Percentiles rank a stretch among this genome's conserved stretches.
phyloP scores from a whole-genome alignment of 2,797 vertebrate genomes.

The Pangasius mekongensis region DNA sequence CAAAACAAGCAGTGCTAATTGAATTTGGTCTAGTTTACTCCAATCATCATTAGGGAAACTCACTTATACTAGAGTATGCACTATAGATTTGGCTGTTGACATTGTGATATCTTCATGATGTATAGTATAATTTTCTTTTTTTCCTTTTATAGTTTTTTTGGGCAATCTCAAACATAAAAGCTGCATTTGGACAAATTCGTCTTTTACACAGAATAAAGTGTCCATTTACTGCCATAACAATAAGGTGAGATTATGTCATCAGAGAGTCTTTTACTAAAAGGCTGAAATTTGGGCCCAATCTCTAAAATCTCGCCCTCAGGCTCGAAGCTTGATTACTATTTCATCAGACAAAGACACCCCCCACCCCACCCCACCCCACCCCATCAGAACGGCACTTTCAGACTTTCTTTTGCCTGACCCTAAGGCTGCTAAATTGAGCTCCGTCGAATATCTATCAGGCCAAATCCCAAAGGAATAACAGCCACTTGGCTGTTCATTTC shows the following conservation, averaged over 20 bases:
- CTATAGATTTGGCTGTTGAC: neutral
- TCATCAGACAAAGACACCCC: constrained; percentile 19
- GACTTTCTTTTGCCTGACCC: neutral
- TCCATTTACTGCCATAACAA: constrained; percentile 21
- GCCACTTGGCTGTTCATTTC: constrained; percentile 3
- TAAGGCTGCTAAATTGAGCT: neutral
- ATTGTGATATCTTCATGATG: neutral
- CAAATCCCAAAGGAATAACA: neutral
- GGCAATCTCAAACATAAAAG: neutral
- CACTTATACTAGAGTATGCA: neutral
- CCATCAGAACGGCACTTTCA: constrained; percentile 7
- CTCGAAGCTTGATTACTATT: constrained; percentile 31
- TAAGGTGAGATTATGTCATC: constrained; percentile 6
- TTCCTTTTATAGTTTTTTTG: neutral
- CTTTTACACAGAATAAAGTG: neutral
- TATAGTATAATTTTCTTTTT: neutral
- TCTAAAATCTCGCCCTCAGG: constrained; percentile 23
- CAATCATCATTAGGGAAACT: neutral
- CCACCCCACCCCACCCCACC: too few relatives aligned
- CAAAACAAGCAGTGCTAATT: neutral
- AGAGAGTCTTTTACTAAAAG: constrained; percentile 31
- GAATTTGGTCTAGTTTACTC: neutral
- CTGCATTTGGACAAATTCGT: neutral
- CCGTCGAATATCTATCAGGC: constrained; percentile 8
- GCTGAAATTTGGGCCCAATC: constrained; percentile 27